Evolutionary conservation across 2,113 vertebrate species (phyloP).

Genomic region (Podarcis raffonei): DNA sequence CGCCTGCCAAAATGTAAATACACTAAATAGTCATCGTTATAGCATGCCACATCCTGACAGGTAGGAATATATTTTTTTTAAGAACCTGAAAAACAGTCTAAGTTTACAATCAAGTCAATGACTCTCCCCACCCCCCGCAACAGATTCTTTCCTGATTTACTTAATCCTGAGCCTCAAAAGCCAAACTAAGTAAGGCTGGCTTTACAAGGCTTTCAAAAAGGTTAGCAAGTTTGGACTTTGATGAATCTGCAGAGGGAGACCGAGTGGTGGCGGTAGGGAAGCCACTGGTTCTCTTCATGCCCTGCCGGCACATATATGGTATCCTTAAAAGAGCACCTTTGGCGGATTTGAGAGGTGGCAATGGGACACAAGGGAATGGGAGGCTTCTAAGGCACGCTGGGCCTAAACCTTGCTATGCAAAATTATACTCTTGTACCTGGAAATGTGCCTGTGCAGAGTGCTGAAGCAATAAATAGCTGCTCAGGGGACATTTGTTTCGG

Average conservation of each 20-base stretch:
- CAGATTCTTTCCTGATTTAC: background rate
- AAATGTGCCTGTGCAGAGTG: background rate
- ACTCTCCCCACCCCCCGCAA: background rate
- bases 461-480: background rate
- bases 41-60: background rate
- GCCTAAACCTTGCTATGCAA: background rate
- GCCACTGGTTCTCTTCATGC: background rate
- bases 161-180: background rate
- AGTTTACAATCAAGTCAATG: background rate
- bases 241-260: background rate
- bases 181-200: background rate
- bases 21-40: background rate
- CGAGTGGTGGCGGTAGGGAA: background rate
- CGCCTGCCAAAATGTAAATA: background rate
- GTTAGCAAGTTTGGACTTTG: background rate
- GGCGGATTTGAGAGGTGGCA: background rate
- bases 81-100: background rate
- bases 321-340: background rate
- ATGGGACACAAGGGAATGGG: background rate
- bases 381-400: no score
- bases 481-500: background rate
- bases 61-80: background rate
- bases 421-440: background rate
- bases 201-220: background rate
- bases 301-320: background rate